Conservation (phyloP, 2,113 vertebrate species). For the Tringa solitaria region DNA sequence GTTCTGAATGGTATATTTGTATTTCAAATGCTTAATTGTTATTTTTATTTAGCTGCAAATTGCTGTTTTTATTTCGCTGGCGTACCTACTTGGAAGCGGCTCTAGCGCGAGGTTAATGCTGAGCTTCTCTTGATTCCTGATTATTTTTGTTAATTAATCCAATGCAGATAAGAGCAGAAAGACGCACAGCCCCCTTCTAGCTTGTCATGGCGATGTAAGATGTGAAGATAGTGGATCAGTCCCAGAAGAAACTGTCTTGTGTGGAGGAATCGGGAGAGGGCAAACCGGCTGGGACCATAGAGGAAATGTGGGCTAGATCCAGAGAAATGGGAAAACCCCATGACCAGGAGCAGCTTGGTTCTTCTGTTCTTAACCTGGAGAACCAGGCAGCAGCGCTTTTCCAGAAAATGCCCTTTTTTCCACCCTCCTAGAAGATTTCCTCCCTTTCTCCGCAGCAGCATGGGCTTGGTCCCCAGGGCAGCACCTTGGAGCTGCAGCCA, state of each 20-base stretch:
- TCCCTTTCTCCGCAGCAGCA: not conserved
- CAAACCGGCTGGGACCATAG: not conserved
- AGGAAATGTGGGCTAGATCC: not conserved
- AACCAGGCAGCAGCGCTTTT: not conserved
- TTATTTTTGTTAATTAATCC: slow-evolving; percentile 1
- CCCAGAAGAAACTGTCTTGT: not conserved
- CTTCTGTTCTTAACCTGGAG: not conserved
- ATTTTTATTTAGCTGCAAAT: slow-evolving; percentile 63
- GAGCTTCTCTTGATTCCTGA: not conserved
- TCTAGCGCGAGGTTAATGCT: not conserved
- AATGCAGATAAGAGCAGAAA: not conserved
- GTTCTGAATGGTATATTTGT: slow-evolving; percentile 6
- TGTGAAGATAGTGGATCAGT: not conserved
- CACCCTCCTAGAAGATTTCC: not conserved
- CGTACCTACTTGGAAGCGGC: not conserved
- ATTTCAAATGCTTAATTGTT: slow-evolving; percentile 54
- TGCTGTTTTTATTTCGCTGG: not conserved
- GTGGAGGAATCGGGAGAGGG: not conserved
- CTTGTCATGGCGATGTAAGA: rapidly evolving
- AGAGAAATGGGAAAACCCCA: not conserved
- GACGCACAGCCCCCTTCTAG: not conserved
- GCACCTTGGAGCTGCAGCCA: not conserved
- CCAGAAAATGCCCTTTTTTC: not conserved
- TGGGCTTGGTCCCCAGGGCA: not conserved
- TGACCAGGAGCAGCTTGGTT: not conserved